These are phyloP conservation scores for Coecobrya sp. DNA, from an alignment of 2,888 invertebrate species.

Conservation along the genomic window DNA sequence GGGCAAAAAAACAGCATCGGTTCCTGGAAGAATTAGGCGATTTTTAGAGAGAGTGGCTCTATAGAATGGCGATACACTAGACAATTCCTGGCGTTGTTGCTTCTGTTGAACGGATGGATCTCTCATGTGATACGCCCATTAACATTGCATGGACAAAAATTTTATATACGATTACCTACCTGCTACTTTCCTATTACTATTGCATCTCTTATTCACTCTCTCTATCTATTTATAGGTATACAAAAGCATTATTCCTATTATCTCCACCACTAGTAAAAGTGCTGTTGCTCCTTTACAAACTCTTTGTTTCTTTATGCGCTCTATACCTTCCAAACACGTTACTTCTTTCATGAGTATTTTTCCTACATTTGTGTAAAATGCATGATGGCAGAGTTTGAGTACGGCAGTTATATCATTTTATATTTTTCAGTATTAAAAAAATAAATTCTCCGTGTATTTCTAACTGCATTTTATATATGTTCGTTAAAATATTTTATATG, in stretches of 20 bases:
- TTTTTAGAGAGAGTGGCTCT: slow-evolving; percentile 69
- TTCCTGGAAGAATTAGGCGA: slow-evolving; percentile 68
- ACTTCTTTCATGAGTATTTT: too few species aligned
- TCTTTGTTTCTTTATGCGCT: too few species aligned
- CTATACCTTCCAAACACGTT: too few species aligned
- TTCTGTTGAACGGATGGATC: slow-evolving; percentile 53
- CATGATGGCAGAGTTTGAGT: neutral
- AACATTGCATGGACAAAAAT: slow-evolving; percentile 72
- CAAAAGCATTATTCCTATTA: too few species aligned
- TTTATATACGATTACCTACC: slow-evolving; percentile 70
- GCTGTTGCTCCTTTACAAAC: too few species aligned
- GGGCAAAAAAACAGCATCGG: slow-evolving; percentile 34
- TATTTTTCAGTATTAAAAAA: too few species aligned
- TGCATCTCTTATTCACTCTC: slow-evolving; percentile 12
- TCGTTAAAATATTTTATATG: too few species aligned
- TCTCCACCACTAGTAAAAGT: too few species aligned
- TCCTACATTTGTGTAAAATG: too few species aligned
- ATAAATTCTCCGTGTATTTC: too few species aligned
- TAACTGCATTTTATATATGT: too few species aligned
- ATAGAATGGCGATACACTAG: slow-evolving; percentile 64
- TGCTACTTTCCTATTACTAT: neutral
- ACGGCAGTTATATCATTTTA: neutral
- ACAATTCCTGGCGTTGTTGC: slow-evolving; percentile 42
- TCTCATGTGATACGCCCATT: slow-evolving; percentile 70
- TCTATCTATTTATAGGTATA: too few species aligned